Base-by-base conservation (phyloP, 2,888 invertebrate genomes). In the Drosophila kuntzei region DNA sequence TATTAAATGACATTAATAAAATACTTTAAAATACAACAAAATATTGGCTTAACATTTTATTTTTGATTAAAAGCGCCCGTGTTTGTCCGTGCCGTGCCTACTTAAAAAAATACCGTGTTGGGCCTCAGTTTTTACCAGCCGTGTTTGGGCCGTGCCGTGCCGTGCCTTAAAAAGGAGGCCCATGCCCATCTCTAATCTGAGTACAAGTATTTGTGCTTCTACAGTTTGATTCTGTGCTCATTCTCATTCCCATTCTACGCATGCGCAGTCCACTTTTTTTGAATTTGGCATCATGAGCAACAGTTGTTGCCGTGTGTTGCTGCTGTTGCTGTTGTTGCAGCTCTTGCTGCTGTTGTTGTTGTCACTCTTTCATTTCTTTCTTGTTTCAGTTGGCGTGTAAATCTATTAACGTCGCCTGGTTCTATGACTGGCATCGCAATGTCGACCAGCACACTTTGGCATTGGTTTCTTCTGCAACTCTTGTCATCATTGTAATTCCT, bases 301-400 rank as follows among this genome's bases (percentile, higher is more conserved):
- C 71, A 65, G 78, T 70, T 64, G 79, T 62, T 54, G 71, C 22
- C 29, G 51, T 34, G 16, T 8, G 11, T 25, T 36, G 34, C 47
- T 47, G 47, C 12, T 44, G 46, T 27, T 32, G 18, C 25, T 43
- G 51, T 44, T 53, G 27, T 27, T 22, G 47, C 32, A n/a, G 47
- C 12, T 44, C 39, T 27, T n/a, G n/a, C n/a, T n/a, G n/a, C 9
- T 55, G 54, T 44, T 58, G 61, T n/a, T 29, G 65, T 60, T 57
- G 71, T 53, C 27, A 53, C 14, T 74, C 58, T 71, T 57, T 47
- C 66, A 63, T 60, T 67, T 61, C 60, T 72, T 39, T 60, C 71
- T 71, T 79, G 73, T 73, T 73, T 72, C 85, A 76, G 76, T 77
- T 89, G 84, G 86, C 86, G 90, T 86, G 86, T 81, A 89, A 90